phyloP scores from a whole-genome alignment of 2,888 invertebrate genomes.

The Nomada lathburiana region DNA sequence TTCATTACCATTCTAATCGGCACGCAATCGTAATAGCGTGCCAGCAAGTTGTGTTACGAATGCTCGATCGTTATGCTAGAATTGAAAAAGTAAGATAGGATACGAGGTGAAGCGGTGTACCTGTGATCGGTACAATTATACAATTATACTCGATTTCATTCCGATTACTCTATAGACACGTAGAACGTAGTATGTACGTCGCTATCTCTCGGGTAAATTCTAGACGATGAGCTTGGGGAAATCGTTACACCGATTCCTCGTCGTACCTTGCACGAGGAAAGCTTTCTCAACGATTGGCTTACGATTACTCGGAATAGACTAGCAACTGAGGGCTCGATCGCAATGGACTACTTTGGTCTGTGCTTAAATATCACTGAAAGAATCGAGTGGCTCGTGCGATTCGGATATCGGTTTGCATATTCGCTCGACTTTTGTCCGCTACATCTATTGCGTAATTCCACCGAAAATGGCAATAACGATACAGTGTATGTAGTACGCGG shows the following conservation, averaged over 20 bases:
- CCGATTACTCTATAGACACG: slow-evolving; percentile 38
- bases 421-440: background rate
- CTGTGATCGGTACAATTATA: slow-evolving; percentile 14
- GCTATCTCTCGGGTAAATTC: slow-evolving; percentile 3
- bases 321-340: slow-evolving; percentile 32
- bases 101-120: background rate
- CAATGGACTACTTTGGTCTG: slow-evolving; percentile 59
- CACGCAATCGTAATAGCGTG: slow-evolving; percentile 33
- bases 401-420: background rate
- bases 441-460: slow-evolving; percentile 2
- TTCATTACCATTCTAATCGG: slow-evolving; percentile 45
- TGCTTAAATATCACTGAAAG: slow-evolving; percentile 59
- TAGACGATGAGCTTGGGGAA: slow-evolving; percentile 35
- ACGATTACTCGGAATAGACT: background rate
- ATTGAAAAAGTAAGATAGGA: background rate
- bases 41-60: background rate
- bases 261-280: background rate
- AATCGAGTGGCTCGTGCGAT: slow-evolving; percentile 52
- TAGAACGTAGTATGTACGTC: slow-evolving; percentile 24
- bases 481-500: slow-evolving; percentile 55
- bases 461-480: slow-evolving; percentile 42
- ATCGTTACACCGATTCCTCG: slow-evolving; percentile 1
- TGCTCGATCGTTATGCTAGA: background rate
- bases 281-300: background rate
- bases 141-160: slow-evolving; percentile 37